A percentile compares a stretch with the other conserved stretches of the same genome.
Conservation (phyloP, 2,888 invertebrate species). For the Zhuqinia jingwanae region DNA sequence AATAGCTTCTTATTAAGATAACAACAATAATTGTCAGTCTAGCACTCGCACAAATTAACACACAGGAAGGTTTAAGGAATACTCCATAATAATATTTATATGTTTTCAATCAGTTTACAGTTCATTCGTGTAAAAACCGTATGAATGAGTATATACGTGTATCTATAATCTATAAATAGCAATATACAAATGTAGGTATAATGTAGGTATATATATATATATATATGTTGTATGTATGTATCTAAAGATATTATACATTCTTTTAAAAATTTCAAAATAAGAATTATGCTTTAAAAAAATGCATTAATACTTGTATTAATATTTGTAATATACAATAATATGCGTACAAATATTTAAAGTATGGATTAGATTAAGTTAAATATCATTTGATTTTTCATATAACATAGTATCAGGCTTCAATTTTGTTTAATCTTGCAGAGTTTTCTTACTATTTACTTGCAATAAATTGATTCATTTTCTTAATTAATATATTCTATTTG, state of each 20-base stretch:
- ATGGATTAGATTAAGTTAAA: constrained; percentile 53
- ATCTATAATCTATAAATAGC: not conserved
- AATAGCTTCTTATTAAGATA: constrained; percentile 2
- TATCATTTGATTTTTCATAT: constrained; percentile 24
- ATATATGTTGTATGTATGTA: too few species aligned
- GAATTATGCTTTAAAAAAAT: too few species aligned
- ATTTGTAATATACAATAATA: not conserved
- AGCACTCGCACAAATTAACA: constrained; percentile 50
- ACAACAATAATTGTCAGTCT: constrained; percentile 64
- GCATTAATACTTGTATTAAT: too few species aligned
- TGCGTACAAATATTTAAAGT: not conserved
- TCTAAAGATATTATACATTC: too few species aligned
- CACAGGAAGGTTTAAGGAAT: constrained; percentile 34
- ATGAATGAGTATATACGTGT: constrained; percentile 43
- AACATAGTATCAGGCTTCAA: constrained; percentile 39
- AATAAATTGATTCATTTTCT: not conserved
- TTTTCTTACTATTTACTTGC: not conserved
- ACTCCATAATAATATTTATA: not conserved
- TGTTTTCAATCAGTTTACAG: constrained; percentile 16
- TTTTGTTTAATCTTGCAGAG: constrained; percentile 1
- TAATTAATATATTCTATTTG: not conserved
- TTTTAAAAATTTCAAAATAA: too few species aligned
- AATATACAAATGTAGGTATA: not conserved
- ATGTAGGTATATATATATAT: too few species aligned
- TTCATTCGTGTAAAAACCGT: not conserved